These are phyloP conservation scores for Hapalemur alaotrensis DNA, from an alignment of 2,797 vertebrate genomes.

Conservation along the genomic window DNA sequence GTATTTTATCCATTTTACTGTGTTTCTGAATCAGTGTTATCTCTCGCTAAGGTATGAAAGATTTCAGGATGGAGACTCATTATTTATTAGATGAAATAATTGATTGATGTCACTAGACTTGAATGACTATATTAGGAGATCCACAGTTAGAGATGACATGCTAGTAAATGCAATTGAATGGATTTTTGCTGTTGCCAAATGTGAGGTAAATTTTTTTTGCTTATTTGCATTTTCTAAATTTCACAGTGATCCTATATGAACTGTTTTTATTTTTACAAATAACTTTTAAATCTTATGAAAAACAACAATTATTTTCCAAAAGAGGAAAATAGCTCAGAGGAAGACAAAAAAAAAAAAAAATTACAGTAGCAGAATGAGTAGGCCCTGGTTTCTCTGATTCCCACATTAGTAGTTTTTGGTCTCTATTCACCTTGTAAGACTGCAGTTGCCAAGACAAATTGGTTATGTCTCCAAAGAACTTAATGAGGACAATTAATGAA, in stretches of 20 bases:
- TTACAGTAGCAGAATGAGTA: neutral
- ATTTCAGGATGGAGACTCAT: neutral
- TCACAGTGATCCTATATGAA: neutral
- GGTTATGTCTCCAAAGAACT: neutral
- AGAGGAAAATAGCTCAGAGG: neutral
- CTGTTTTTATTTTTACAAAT: neutral
- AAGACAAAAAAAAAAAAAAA: neutral
- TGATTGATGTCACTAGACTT: neutral
- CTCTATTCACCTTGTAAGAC: neutral
- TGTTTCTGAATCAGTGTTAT: neutral
- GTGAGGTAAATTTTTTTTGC: neutral
- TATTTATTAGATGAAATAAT: neutral
- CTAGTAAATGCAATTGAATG: neutral
- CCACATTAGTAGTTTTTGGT: neutral
- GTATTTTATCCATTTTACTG: neutral
- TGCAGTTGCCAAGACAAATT: neutral
- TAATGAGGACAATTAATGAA: neutral
- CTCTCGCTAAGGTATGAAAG: neutral
- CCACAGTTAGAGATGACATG: neutral
- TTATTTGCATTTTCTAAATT: neutral
- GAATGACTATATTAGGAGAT: neutral
- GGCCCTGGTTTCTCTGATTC: neutral
- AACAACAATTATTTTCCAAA: neutral
- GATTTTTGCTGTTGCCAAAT: neutral
- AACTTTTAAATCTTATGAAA: neutral